Evolutionary conservation across 2,113 vertebrate species (phyloP), one percentile per base, ranked within the genome.

Genomic region (Anser brachyrhynchus): DNA sequence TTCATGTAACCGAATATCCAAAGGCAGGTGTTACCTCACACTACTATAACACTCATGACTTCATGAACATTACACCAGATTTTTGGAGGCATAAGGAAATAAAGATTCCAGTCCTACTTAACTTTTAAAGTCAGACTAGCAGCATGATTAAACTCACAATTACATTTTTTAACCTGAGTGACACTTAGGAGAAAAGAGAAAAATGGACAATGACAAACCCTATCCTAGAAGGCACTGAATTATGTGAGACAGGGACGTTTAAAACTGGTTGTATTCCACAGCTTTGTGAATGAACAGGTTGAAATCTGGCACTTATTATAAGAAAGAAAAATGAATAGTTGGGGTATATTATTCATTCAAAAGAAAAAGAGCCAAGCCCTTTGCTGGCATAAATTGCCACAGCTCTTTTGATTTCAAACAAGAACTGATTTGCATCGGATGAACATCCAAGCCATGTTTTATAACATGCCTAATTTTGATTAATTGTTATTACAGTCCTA

Each of bases 341-440:
- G 54, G 64, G 10, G 51, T 90, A 13, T 62, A 85, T 91, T 83
- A 87, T 74, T 95, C 59, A 95, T 88, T 86, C 44, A 84, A 88
- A 88, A 90, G 58, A 76, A 90, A 89, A 92, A 94, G 44, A 84
- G 65, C 61, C 41, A 88, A 93, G 64, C n/a, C 67, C 46, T 90
- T 86, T 67, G 29, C 90, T 93, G 79, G 65, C 69, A 78, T 86
- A 65, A 94, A 94, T 54, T 87, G 49, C 44, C 73, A 75, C 49
- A 69, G 93, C 29, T 96, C 77, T 90, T 78, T 41, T 92, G 86
- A 96, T 95, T 94, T 94, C 76, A 93, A 89, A 92, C 61, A 84
- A 75, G 66, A 92, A 33, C 66, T 91, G 66, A 87, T 97, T 93
- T 96, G 77, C 70, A 92, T 92, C 20, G 0, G 80, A 72, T 76